phyloP scores from a whole-genome alignment of 2,797 vertebrate genomes.

The Phalloptychus januarius region DNA sequence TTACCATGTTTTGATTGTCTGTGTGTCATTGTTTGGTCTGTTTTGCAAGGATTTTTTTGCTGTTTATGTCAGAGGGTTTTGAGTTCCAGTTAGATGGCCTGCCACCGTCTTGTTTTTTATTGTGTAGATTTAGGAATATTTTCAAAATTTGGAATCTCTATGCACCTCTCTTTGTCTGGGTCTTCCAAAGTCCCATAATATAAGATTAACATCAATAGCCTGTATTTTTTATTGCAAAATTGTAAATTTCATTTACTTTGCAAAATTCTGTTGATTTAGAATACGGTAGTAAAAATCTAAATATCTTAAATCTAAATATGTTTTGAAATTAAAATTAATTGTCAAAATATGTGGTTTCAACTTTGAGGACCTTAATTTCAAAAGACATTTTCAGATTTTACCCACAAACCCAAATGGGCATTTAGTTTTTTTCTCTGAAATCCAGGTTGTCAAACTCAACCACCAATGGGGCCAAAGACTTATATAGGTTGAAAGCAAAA shows the following conservation, averaged over 20 bases:
- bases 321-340: neutral
- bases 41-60: no score
- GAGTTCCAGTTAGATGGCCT: no score
- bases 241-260: neutral
- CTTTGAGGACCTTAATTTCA: no score
- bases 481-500: neutral
- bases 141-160: no score
- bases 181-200: neutral
- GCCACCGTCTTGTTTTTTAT: no score
- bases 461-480: neutral
- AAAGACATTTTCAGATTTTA: neutral
- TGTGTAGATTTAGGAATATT: no score
- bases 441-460: neutral
- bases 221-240: neutral
- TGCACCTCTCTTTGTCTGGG: neutral
- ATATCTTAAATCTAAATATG: neutral
- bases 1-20: neutral
- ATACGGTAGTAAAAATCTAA: no score
- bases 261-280: neutral
- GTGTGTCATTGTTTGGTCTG: neutral
- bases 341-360: neutral
- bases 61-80: no score
- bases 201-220: neutral
- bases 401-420: neutral
- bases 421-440: neutral